Conservation (phyloP, 2,888 invertebrate genomes). For the Dasysyrphus tricinctus region DNA sequence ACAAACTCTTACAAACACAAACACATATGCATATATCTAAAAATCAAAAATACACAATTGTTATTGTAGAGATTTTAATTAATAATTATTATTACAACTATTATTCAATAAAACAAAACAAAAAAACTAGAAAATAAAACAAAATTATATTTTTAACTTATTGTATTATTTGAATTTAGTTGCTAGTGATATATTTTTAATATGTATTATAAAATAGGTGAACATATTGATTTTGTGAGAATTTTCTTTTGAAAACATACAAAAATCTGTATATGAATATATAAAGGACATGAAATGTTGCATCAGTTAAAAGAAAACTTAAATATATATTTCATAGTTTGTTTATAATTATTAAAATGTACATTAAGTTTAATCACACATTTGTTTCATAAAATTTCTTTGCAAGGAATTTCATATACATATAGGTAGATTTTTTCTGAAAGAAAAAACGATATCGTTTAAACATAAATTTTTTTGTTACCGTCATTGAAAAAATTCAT, state of each 20-base stretch:
- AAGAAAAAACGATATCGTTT: background rate
- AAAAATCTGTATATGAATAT: background rate
- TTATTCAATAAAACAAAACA: slow-evolving; percentile 52
- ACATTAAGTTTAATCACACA: too few species aligned
- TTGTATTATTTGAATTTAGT: slow-evolving; percentile 72
- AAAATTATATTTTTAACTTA: slow-evolving; percentile 69
- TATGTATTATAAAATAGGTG: slow-evolving; percentile 31
- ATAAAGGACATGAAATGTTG: slow-evolving; percentile 4
- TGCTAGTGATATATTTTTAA: slow-evolving; percentile 65
- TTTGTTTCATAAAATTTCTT: slow-evolving; percentile 33
- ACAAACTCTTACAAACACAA: slow-evolving; percentile 1
- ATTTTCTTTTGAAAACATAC: slow-evolving; percentile 25
- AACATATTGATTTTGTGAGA: background rate
- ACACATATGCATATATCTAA: background rate
- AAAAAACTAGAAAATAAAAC: slow-evolving; percentile 45
- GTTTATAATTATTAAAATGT: slow-evolving; percentile 12
- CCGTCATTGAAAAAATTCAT: slow-evolving; percentile 7
- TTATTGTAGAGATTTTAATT: slow-evolving; percentile 69
- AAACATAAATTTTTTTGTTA: slow-evolving; percentile 16
- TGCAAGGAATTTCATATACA: slow-evolving; percentile 41
- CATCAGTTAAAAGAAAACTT: slow-evolving; percentile 13
- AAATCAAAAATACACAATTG: slow-evolving; percentile 36
- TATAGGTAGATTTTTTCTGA: background rate
- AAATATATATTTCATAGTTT: slow-evolving; percentile 18
- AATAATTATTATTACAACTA: slow-evolving; percentile 41